phyloP scores from a whole-genome alignment of 1,140 invertebrate species.

The Papilio aristodemus region DNA sequence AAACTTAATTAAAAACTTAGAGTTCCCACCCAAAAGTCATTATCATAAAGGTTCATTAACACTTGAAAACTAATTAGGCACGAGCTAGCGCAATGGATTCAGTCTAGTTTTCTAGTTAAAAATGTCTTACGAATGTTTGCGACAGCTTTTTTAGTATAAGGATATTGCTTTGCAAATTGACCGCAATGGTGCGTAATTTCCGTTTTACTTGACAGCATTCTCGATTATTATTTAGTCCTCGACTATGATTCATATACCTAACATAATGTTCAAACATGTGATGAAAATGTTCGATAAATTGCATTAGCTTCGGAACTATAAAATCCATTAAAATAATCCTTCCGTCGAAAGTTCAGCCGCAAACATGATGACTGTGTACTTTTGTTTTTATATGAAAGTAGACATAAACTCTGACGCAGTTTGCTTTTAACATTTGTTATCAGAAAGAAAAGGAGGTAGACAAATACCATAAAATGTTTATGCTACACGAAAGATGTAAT shows the following conservation, averaged over 20 bases:
- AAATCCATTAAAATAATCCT: background rate
- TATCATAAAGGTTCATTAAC: conserved; percentile 28
- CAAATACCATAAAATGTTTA: too few relatives aligned
- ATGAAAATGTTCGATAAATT: background rate
- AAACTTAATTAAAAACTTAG: conserved; percentile 29
- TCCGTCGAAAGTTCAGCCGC: background rate
- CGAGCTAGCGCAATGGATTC: background rate
- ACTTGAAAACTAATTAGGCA: conserved; percentile 23
- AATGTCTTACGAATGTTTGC: conserved; percentile 3
- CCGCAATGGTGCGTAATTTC: too few relatives aligned
- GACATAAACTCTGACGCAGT: too few relatives aligned
- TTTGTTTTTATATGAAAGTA: background rate
- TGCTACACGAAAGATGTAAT: too few relatives aligned
- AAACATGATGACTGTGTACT: background rate
- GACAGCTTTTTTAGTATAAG: background rate
- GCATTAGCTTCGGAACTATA: background rate
- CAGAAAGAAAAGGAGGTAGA: too few relatives aligned
- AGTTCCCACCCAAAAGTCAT: conserved; percentile 2
- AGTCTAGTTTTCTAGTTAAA: conserved; percentile 14
- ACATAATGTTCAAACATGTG: background rate
- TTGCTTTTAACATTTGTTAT: too few relatives aligned
- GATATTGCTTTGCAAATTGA: background rate
- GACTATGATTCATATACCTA: too few relatives aligned
- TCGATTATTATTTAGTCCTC: too few relatives aligned
- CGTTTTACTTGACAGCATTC: too few relatives aligned